Evolutionary conservation across 2,888 invertebrate species (phyloP), one percentile per base, ranked within the genome.

Genomic region (Amphipoea oculea): DNA sequence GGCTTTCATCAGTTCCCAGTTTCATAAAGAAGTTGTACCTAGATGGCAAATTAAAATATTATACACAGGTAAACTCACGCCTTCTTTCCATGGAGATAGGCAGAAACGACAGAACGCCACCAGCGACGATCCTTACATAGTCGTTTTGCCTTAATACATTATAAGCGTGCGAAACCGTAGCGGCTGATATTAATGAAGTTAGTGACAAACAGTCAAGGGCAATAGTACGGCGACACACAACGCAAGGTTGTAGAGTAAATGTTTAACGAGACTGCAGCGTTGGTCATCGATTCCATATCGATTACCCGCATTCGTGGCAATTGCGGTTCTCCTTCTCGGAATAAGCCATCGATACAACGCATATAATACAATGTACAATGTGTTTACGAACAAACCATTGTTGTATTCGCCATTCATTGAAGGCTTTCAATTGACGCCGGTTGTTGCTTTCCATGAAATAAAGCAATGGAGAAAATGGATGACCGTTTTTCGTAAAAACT

Each of bases 201-300:
- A 77, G 7, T 45, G 45, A 42, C 20, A 17, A 63, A 71, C 65
- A 36, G 40, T 79, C 78, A 83, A 89, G 89, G 83, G 69, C 76
- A 70, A 79, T 65, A 67, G 66, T 80, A 75, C 72, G 75, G 42
- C 40, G 60, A 67, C 36, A 42, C 20, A 63, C 63, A 36, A 42
- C 36, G 42, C 83, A 80, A 89, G 78, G 83, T 78, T 84, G 72
- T 57, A 67, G 40, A 60, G 60, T 86, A 68, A 86, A 90, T 88
- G 63, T 85, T 90, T 85, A 90, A 85, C 69, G 77, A 81, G 76
- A 86, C 86, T 85, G 90, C 85, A 89, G 75, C 73, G 57, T 54
- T 74, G 84, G 87, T 82, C 85, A 90, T 87, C 88, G 88, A 90
- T 86, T 88, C 88, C 84, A 74, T 88, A 90, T 89, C 85, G 84